Evolutionary conservation across 2,113 vertebrate species (phyloP).

Genomic region (Apistogramma diplotaenia): DNA sequence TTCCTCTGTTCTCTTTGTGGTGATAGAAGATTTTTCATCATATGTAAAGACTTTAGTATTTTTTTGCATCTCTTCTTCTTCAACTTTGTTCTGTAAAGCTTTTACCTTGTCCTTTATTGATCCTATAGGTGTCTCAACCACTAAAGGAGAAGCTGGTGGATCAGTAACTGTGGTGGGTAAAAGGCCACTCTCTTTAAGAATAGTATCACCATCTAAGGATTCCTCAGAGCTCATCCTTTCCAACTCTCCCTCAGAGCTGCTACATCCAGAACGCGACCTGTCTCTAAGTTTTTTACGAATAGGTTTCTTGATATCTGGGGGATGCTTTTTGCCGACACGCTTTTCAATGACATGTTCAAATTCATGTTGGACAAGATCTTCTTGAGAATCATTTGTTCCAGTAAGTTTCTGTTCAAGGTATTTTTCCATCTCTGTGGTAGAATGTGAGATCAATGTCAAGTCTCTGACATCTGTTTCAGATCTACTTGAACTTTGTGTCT

Average conservation of each 20-base stretch:
- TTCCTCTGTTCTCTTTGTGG: slow-evolving; percentile 55
- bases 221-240: slow-evolving; percentile 83
- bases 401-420: slow-evolving; percentile 46
- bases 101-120: slow-evolving; percentile 95
- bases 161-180: slow-evolving; percentile 52
- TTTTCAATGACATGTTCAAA: slow-evolving; percentile 66
- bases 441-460: slow-evolving; percentile 66
- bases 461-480: slow-evolving; percentile 56
- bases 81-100: slow-evolving; percentile 89
- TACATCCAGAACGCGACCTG: slow-evolving; percentile 75
- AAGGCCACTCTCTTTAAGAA: slow-evolving; percentile 66
- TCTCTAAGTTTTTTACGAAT: slow-evolving; percentile 86
- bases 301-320: slow-evolving; percentile 88
- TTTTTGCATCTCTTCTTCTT: slow-evolving; percentile 85
- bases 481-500: slow-evolving; percentile 43
- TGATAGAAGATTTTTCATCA: slow-evolving; percentile 29
- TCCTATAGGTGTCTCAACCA: slow-evolving; percentile 93
- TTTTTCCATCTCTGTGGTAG: slow-evolving; percentile 72
- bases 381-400: slow-evolving; percentile 35
- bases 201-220: slow-evolving; percentile 79
- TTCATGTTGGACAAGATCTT: slow-evolving; percentile 67
- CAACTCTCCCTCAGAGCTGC: slow-evolving; percentile 77
- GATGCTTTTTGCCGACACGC: slow-evolving; percentile 69
- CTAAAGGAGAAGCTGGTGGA: slow-evolving; percentile 83
- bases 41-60: slow-evolving; percentile 59